A percentile compares a stretch with the other conserved stretches of the same genome.
Evolutionary conservation across 2,888 invertebrate species (phyloP).

Genomic region (Loripinus fragilis): DNA sequence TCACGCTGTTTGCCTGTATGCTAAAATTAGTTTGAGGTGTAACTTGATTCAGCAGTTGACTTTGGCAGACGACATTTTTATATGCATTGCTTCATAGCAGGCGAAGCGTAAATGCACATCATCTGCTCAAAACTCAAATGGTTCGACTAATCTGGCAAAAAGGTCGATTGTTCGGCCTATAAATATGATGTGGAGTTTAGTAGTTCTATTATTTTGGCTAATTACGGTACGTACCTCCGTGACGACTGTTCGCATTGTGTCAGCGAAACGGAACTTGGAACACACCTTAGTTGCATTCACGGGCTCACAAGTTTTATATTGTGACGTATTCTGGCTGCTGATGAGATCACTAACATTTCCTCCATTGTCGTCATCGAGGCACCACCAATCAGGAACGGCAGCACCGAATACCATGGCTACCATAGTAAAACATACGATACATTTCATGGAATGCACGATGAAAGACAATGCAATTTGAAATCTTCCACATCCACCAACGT

Average conservation of each 20-base stretch:
- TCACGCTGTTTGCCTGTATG: too few relatives aligned
- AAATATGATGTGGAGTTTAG: too few relatives aligned
- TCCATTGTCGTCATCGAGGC: constrained; percentile 22
- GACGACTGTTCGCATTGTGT: constrained; percentile 32
- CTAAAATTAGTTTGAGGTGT: too few relatives aligned
- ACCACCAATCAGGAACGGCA: constrained; percentile 52
- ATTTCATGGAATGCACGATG: constrained; percentile 50
- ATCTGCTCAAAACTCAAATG: too few relatives aligned
- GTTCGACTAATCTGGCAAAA: too few relatives aligned
- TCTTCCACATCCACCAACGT: constrained; percentile 56
- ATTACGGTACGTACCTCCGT: constrained; percentile 36
- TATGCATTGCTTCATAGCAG: too few relatives aligned
- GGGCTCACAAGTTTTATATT: constrained; percentile 29
- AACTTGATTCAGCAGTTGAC: too few relatives aligned
- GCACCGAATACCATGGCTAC: constrained; percentile 52
- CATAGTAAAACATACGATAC: constrained; percentile 38
- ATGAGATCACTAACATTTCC: neutral
- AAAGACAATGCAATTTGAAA: constrained; percentile 44
- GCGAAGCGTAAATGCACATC: too few relatives aligned
- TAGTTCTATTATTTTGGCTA: too few relatives aligned
- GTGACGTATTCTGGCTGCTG: neutral
- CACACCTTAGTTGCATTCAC: constrained; percentile 27
- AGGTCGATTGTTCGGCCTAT: too few relatives aligned
- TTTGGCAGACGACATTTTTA: too few relatives aligned
- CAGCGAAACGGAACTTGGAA: constrained; percentile 36